phyloP scores from a whole-genome alignment of 1,140 invertebrate genomes.

The Drosophila repletoides region DNA sequence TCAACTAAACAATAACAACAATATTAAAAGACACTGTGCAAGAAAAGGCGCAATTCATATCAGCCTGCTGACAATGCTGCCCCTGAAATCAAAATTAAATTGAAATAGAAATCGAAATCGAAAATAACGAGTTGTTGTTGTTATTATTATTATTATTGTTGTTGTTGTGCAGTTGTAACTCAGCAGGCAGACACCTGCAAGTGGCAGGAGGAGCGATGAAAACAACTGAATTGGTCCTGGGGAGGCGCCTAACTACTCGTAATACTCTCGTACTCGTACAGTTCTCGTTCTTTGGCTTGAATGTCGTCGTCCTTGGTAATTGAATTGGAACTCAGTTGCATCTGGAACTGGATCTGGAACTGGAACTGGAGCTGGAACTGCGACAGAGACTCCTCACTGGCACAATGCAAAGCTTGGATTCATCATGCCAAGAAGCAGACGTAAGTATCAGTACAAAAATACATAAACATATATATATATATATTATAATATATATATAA shows the following conservation, averaged over 20 bases:
- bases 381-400: slow-evolving; percentile 36
- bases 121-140: slow-evolving; percentile 43
- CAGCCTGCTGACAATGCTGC: slow-evolving; percentile 34
- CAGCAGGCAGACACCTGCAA: slow-evolving; percentile 65
- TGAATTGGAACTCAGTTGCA: slow-evolving; percentile 80
- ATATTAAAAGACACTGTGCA: slow-evolving; percentile 30
- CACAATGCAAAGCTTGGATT: slow-evolving; percentile 86
- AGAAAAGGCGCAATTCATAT: slow-evolving; percentile 42
- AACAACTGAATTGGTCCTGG: slow-evolving; percentile 56
- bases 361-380: slow-evolving; percentile 23
- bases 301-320: slow-evolving; percentile 73
- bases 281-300: slow-evolving; percentile 53
- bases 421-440: slow-evolving; percentile 86
- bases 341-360: slow-evolving; percentile 34
- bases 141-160: slow-evolving; percentile 19
- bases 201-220: slow-evolving; percentile 59
- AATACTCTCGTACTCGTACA: slow-evolving; percentile 45
- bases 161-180: slow-evolving; percentile 59
- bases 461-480: no score
- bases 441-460: slow-evolving; percentile 76
- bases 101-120: slow-evolving; percentile 50
- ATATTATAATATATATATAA: no score
- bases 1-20: slow-evolving; percentile 51
- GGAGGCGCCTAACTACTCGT: slow-evolving; percentile 40
- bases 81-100: slow-evolving; percentile 6